phyloP scores from a whole-genome alignment of 1,140 invertebrate species.

The Ptiloglossa arizonensis region DNA sequence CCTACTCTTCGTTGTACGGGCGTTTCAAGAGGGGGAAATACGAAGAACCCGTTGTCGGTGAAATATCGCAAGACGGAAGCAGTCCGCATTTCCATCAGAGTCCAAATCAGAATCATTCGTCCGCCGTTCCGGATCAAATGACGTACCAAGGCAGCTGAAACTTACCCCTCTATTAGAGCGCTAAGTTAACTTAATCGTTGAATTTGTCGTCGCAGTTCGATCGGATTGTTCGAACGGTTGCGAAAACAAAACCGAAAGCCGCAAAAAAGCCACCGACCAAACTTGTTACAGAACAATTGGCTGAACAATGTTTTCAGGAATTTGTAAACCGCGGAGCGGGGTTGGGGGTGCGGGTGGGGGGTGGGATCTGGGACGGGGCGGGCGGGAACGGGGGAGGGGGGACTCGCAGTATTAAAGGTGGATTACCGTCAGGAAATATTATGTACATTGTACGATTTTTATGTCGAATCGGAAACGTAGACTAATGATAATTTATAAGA shows the following conservation, averaged over 20 bases:
- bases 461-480: slow-evolving; percentile 56
- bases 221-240: slow-evolving; percentile 11
- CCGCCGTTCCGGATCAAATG: slow-evolving; percentile 81
- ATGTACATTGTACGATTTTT: slow-evolving; percentile 68
- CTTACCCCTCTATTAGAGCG: slow-evolving; percentile 80
- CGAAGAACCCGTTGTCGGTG: slow-evolving; percentile 79
- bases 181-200: slow-evolving; percentile 67
- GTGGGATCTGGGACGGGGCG: not conserved
- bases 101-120: slow-evolving; percentile 80
- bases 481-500: slow-evolving; percentile 73
- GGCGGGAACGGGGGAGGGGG: slow-evolving; percentile 28
- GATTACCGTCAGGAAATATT: slow-evolving; percentile 68
- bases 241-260: not conserved
- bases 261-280: slow-evolving; percentile 17
- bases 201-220: slow-evolving; percentile 50
- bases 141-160: slow-evolving; percentile 82
- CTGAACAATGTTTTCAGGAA: too few species aligned
- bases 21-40: slow-evolving; percentile 90
- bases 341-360: not conserved
- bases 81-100: slow-evolving; percentile 80
- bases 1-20: slow-evolving; percentile 93
- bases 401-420: slow-evolving; percentile 79
- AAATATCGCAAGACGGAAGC: slow-evolving; percentile 80
- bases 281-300: slow-evolving; percentile 23
- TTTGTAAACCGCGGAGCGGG: too few species aligned